phyloP scores from a whole-genome alignment of 23 tunicate species.

The Phallusia fumigata region DNA sequence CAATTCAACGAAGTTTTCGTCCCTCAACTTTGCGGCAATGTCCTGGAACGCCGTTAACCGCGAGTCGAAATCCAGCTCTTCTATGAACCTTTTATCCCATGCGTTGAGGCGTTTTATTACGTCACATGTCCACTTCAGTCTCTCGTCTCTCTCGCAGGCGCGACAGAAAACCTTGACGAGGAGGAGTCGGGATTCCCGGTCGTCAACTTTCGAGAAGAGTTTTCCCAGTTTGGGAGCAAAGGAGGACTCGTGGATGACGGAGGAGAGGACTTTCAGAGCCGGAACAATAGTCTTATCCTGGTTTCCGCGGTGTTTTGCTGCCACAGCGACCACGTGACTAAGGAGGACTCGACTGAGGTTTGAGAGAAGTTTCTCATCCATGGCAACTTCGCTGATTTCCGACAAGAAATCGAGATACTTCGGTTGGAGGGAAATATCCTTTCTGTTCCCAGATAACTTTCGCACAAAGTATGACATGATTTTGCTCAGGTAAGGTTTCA shows the following conservation, averaged over 20 bases:
- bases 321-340: constrained; percentile 34
- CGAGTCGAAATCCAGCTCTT: constrained; percentile 72
- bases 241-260: constrained; percentile 24
- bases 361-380: constrained; percentile 24
- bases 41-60: constrained; percentile 53
- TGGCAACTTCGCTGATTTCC: constrained; percentile 25
- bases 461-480: constrained; percentile 27
- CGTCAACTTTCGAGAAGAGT: constrained; percentile 49
- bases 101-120: constrained; percentile 52
- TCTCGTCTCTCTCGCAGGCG: constrained; percentile 31
- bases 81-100: constrained; percentile 65
- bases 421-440: constrained; percentile 25
- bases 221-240: constrained; percentile 36
- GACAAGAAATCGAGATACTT: constrained; percentile 32
- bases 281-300: constrained; percentile 21
- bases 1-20: constrained; percentile 18
- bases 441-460: constrained; percentile 22
- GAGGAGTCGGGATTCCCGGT: constrained; percentile 39
- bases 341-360: constrained; percentile 58
- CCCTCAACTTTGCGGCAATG: constrained; percentile 23
- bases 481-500: constrained; percentile 30
- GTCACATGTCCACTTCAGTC: constrained; percentile 49
- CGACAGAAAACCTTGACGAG: constrained; percentile 47
- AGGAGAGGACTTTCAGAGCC: constrained; percentile 41
- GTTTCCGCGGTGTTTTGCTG: neutral